Conservation (phyloP, 2,888 invertebrate genomes). For the Himalopsyche anomala region DNA sequence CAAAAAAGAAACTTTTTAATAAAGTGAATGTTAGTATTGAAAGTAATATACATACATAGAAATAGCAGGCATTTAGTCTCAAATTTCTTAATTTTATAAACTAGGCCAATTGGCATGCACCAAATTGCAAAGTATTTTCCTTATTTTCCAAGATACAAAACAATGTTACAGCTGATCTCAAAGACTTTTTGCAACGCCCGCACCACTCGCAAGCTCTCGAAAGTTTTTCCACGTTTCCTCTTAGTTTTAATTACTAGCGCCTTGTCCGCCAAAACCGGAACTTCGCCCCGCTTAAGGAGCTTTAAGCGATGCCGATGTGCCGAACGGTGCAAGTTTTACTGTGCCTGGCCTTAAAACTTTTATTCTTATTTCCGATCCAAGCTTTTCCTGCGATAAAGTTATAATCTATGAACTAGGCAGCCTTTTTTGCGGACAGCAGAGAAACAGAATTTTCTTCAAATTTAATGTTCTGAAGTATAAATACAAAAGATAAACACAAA, state of each 20-base stretch:
- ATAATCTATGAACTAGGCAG: not conserved
- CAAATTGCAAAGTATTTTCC: too few species aligned
- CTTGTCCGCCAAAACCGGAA: slow-evolving; percentile 60
- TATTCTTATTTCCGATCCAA: slow-evolving; percentile 46
- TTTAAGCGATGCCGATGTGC: slow-evolving; percentile 55
- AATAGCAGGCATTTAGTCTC: too few species aligned
- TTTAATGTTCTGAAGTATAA: not conserved
- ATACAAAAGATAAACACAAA: too few species aligned
- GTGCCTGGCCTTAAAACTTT: slow-evolving; percentile 50
- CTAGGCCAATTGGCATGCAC: too few species aligned
- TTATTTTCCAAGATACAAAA: not conserved
- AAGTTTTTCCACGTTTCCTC: slow-evolving; percentile 58
- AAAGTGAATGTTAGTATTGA: too few species aligned
- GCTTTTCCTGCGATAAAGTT: slow-evolving; percentile 23
- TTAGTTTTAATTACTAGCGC: slow-evolving; percentile 63
- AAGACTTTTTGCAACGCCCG: slow-evolving; percentile 8
- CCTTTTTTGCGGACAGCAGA: not conserved
- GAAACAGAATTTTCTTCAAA: not conserved
- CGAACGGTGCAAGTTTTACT: slow-evolving; percentile 39
- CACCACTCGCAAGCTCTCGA: slow-evolving; percentile 52
- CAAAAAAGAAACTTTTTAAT: too few species aligned
- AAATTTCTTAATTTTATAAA: too few species aligned
- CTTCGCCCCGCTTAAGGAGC: slow-evolving; percentile 53
- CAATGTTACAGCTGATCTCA: slow-evolving; percentile 19
- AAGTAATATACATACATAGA: too few species aligned